Evolutionary conservation across 2,113 vertebrate species (phyloP), one percentile per base, ranked within the genome.

Genomic region (Rhinoptilus africanus): DNA sequence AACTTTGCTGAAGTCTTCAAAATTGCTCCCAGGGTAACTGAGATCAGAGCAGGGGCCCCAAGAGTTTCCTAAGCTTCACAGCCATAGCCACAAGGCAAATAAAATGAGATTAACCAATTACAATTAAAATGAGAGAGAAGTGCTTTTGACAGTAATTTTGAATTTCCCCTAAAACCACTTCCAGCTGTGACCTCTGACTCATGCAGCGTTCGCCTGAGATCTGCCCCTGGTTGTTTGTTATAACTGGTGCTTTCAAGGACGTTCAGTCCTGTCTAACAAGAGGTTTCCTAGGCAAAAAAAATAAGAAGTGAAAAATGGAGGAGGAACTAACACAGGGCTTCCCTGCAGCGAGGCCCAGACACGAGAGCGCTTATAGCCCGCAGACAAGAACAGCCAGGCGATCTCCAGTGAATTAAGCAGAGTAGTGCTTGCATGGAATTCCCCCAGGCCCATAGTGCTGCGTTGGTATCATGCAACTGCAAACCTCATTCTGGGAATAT

Each of bases 41-140:
- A 96, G 88, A 95, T 84, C 77, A 81, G 66, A n/a, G 68, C 4
- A 43, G 94, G 92, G 83, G 84, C 92, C 90, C 92, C 21, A 9
- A 92, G 93, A 89, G 66, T 79, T 96, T 96, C 66, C 87, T 71
- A 88, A 93, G 63, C 78, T 91, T 88, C 95, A 92, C 94, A 88
- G 92, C 94, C 92, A 8, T 60, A 86, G 86, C 97, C 23, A 0
- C 90, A 95, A 96, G 97, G 97, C 94, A 94, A 97, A 97, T 95
- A 95, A 96, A 97, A 97, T 94, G 78, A 97, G 98, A 97, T 97
- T 96, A 96, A 88, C 96, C 97, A 96, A 94, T 97, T 96, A 97
- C 76, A 90, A 90, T 92, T 95, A 97, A 96, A 96, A 96, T 72
- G 63, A 92, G 35, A 35, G 93, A 90, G 88, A 97, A 97, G 96